Base-by-base conservation (phyloP, 1,140 invertebrate species). In the Nylanderia fulva region DNA sequence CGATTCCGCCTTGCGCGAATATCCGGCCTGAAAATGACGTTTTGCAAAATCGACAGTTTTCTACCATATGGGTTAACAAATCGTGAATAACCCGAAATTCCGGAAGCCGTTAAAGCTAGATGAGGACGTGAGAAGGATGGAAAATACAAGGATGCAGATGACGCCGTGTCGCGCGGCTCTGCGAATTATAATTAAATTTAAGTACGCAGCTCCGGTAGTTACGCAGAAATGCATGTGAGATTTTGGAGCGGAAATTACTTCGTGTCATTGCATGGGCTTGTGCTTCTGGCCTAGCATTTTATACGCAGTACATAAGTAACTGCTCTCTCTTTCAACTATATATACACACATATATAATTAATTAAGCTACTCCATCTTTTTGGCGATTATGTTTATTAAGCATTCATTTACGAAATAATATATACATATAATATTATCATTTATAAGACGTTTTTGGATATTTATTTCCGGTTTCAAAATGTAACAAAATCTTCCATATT, bases 131-230 rank as follows among this genome's bases (percentile, higher is more conserved):
- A 48, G 42, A 69, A 61, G 86, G 21, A 61, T 58, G 42, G 66
- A 56, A 21, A 33, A 69, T 21, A 29, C 54, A 45, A 52, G 79
- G 82, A 90, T 90, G 87, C 86, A 87, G 88, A 91, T 91, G 90
- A 90, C 86, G 86, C 86, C 76, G 54, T 79, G 84, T 84, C 76
- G 87, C 68, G 88, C 71, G 77, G 82, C 69, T 75, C 54, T 76
- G 87, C 79, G 88, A 88, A 90, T 91, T 92, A 91, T 87, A 92
- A 91, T 92, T 91, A 92, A 92, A 92, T 91, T 87, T 91, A 92
- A 91, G 91, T 92, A 92, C 91, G 85, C 84, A 85, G 83, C 90
- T 90, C 85, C 80, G 86, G 89, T 84, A 91, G 88, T 84, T 90
- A 88, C 79, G 71, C 52, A 86, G 86, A 89, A 89, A 87, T 89